Evolutionary conservation across 2,888 invertebrate genomes (phyloP), one percentile per base, ranked within the genome.

Genomic region (Machimus atricapillus): DNA sequence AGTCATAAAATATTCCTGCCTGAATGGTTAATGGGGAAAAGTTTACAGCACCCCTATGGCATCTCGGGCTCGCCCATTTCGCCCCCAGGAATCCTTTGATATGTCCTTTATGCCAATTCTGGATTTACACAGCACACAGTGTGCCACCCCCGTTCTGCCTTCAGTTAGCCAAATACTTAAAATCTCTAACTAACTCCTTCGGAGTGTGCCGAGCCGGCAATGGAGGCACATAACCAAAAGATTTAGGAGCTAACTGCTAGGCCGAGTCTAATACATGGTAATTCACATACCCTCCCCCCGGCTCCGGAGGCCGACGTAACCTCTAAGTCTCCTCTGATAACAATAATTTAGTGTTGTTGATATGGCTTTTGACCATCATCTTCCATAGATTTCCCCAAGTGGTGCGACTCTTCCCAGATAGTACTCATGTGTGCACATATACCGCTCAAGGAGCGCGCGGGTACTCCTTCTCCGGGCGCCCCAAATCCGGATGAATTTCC

Each of bases 341-440:
- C 93, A 92, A 92, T 92, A 93, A 92, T 92, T 92, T 92, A 92
- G 92, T 92, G 91, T 90, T 93, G 93, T 92, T 92, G 92, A 93
- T 92, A 92, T 92, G 92, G 92, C 92, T 93, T 92, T 93, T 92
- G 92, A 93, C 92, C 93, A 92, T 93, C 93, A 92, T 91, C 91
- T 91, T 91, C 91, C 90, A 89, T 91, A 92, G 90, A 93, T 93
- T 91, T 93, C 93, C 1, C 91, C 76, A 77, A 77, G 86, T 86
- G 86, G 31, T 66, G 77, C 86, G 77, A 86, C 76, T 77, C 56
- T 77, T 77, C 85, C 73, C 77, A 23, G 77, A 86, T 86, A 86
- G 77, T 77, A 77, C 86, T 56, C 77, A 86, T 86, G 86, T 86
- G 86, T 86, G 86, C 76, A 86, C 34, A 86, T 46, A 76, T 46